Base-by-base conservation (phyloP, 2,797 vertebrate species). In the Spondyliosoma cantharus region DNA sequence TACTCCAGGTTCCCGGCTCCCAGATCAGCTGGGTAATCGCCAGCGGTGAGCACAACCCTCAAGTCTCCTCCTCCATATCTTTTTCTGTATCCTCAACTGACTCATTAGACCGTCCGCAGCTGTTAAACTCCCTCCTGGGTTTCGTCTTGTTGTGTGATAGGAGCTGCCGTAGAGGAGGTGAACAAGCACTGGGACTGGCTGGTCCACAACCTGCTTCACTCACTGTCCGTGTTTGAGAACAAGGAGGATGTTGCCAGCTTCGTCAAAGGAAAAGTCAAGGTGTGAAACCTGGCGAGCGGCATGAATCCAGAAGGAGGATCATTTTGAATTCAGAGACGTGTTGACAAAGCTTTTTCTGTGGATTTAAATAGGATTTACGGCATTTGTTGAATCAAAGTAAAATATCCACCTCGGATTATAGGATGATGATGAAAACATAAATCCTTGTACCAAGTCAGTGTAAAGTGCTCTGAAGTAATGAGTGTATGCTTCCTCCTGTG, bases 131-230 rank as follows among this genome's bases (percentile, higher is more conserved):
- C 5, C 16, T 5, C n/a, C 16, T 49, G 43, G 59, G 37, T 62
- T 72, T 57, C 61, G 24, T 65, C 46, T 24, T 61, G 61, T 42
- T 80, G 27, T 84, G 67, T 83, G 53, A 19, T 91, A 99, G 98
- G 98, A 76, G 97, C 97, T 19, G 96, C 96, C 7, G 84, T 93
- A 17, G 97, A 98, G 86, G 98, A 99, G 88, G 97, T 98, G 87
- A 96, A 95, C 84, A 95, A 94, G 83, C 98, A 99, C 87, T 99
- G 98, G 98, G 96, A 96, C 80, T 99, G 98, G 98, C 93, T 99
- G 90, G 93, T 96, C 56, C 96, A 96, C 90, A 98, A 99, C 88
- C 93, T 99, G 79, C 95, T 99, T 3, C 97, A 96, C 69, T 98
- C 97, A 16, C 94, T 99, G 89, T 95, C 96, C 0, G 97, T 99